Percentiles rank a stretch among this genome's conserved stretches.
These are phyloP conservation scores for Mesoclemmys tuberculata DNA, from an alignment of 2,113 vertebrate species.

Conservation along the genomic window DNA sequence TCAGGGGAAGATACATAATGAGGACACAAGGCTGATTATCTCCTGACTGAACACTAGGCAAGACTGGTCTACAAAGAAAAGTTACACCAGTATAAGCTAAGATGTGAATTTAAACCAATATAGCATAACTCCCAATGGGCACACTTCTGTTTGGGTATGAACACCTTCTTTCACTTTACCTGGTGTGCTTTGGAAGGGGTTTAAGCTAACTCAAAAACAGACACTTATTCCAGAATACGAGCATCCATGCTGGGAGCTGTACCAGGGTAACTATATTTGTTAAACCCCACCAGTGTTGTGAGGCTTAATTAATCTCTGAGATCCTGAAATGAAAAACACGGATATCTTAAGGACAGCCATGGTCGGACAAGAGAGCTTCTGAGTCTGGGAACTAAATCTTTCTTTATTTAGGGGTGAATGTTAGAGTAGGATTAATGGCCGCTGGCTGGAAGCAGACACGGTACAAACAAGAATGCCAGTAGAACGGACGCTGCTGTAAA, in stretches of 20 bases:
- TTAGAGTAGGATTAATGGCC: too few species aligned
- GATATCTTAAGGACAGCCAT: too few species aligned
- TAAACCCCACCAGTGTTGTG: not conserved
- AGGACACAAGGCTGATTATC: not conserved
- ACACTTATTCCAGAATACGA: too few species aligned
- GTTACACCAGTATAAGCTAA: not conserved
- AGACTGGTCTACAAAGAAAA: not conserved
- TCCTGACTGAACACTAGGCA: not conserved
- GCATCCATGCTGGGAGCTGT: not conserved
- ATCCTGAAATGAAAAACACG: too few species aligned
- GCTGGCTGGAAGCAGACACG: too few species aligned
- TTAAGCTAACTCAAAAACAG: rapidly evolving
- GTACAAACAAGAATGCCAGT: too few species aligned
- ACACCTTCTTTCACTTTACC: not conserved
- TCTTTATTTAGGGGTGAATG: too few species aligned
- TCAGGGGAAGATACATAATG: not conserved
- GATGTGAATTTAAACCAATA: slow-evolving; percentile 5
- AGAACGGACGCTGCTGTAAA: not conserved
- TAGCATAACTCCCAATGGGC: not conserved
- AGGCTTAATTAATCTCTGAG: too few species aligned
- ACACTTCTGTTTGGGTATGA: not conserved
- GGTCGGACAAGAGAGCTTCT: too few species aligned
- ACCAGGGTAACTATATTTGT: not conserved
- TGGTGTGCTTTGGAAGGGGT: not conserved
- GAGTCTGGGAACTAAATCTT: too few species aligned